Evolutionary conservation across 2,113 vertebrate species (phyloP), one percentile per base, ranked within the genome.

Genomic region (Melospiza georgiana): DNA sequence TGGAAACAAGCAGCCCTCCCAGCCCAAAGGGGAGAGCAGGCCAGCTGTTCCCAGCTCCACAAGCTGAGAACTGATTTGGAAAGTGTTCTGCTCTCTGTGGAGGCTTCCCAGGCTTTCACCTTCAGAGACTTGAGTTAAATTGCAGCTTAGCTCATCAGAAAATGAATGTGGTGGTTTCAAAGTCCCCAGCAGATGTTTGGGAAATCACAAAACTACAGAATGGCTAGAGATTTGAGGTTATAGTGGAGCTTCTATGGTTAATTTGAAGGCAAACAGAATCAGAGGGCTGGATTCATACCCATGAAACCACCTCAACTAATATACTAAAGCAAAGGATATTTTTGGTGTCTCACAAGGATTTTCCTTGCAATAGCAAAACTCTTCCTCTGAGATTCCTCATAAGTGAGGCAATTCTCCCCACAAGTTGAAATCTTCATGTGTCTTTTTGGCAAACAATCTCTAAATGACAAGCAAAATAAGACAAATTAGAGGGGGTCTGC

Each of bases 161-260:
- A 90, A 95, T 93, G 68, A 85, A 93, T 51, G 72, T 49, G 63
- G 87, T 94, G 72, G 55, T 96, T 95, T 96, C 91, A 54, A 94
- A 95, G 87, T 94, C 91, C 89, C 87, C 35, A 90, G 63, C 96
- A 97, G 93, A 96, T 97, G 95, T 95, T 49, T 88, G 75, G 59
- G 49, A 93, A 95, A 94, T 63, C 77, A 80, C n/a, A 62, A 28
- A 89, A 78, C 49, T 92, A n/a, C 39, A 86, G 41, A 41, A 65
- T 8, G 14, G n/a, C 6, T 55, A 25, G 46, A 89, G 44, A 66
- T 52, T 91, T 4, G 13, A 27, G 59, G 55, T 84, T 89, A 82
- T 62, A 48, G 54, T 28, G 14, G 30, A 91, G 51, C 24, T 93
- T 79, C 46, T 33, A 33, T 30, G 24, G 41, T n/a, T 86, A 87